phyloP scores from a whole-genome alignment of 2,888 invertebrate species.

The Nephrotoma guestfalica region DNA sequence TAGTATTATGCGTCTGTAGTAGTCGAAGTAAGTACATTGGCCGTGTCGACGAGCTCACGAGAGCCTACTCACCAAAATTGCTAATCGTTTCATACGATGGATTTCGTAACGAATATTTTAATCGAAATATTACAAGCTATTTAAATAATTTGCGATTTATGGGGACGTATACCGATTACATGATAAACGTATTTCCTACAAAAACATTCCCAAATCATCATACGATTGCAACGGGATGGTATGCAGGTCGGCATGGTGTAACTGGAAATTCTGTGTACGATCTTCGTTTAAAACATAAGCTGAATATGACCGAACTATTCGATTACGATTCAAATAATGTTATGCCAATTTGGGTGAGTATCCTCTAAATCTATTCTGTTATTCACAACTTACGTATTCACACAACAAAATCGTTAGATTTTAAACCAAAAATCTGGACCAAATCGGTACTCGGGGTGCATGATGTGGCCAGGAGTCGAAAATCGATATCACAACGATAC shows the following conservation, averaged over 20 bases:
- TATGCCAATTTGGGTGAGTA: slow-evolving; percentile 42
- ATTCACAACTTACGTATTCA: not conserved
- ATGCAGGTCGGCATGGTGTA: slow-evolving; percentile 53
- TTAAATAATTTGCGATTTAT: slow-evolving; percentile 38
- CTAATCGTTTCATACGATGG: slow-evolving; percentile 44
- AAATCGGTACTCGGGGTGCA: slow-evolving; percentile 37
- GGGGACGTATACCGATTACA: slow-evolving; percentile 42
- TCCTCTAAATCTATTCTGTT: not conserved
- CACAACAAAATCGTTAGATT: slow-evolving; percentile 29
- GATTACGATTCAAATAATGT: slow-evolving; percentile 36
- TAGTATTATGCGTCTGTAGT: not conserved
- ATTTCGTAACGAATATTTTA: slow-evolving; percentile 51
- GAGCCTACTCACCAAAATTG: not conserved
- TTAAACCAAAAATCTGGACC: slow-evolving; percentile 39
- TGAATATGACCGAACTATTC: slow-evolving; percentile 33
- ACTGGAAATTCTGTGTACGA: slow-evolving; percentile 47
- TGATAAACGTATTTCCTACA: slow-evolving; percentile 48
- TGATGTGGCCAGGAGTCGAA: slow-evolving; percentile 56
- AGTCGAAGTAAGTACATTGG: not conserved
- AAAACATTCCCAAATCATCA: slow-evolving; percentile 65
- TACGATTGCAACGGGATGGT: slow-evolving; percentile 53
- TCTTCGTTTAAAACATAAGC: slow-evolving; percentile 13
- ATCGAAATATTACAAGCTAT: slow-evolving; percentile 40
- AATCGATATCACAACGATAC: slow-evolving; percentile 36
- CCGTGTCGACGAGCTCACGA: not conserved